Evolutionary conservation across 2,113 vertebrate genomes (phyloP).

Genomic region (Piliocolobus tephrosceles): DNA sequence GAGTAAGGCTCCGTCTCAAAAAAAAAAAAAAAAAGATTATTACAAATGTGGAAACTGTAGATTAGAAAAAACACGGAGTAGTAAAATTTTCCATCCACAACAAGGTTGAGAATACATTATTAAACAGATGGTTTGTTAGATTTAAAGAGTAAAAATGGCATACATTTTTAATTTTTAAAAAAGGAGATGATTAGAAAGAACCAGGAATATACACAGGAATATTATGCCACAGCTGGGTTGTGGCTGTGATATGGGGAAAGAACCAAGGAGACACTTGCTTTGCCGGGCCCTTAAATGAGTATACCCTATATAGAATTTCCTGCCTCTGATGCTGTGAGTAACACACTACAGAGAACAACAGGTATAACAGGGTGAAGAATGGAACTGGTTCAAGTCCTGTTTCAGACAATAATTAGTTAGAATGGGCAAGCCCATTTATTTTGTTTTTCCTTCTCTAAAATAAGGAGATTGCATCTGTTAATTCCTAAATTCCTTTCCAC

Average conservation of each 20-base stretch:
- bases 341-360: not conserved
- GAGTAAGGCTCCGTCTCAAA: too few species aligned
- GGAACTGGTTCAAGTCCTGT: not conserved
- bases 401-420: not conserved
- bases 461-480: not conserved
- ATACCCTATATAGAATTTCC: not conserved
- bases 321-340: not conserved
- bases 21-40: not conserved
- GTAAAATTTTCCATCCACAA: not conserved
- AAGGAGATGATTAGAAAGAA: not conserved
- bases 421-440: not conserved
- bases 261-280: not conserved
- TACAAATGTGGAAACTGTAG: not conserved
- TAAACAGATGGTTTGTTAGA: not conserved
- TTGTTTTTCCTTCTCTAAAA: constrained; percentile 33
- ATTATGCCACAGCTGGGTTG: not conserved
- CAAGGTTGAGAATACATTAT: not conserved
- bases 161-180: not conserved
- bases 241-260: not conserved
- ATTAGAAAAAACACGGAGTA: not conserved
- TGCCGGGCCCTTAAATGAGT: not conserved
- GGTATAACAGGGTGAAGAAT: not conserved
- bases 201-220: not conserved
- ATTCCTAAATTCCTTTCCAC: not conserved
- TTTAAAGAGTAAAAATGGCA: not conserved